phyloP scores from a whole-genome alignment of 2,888 invertebrate genomes.

The Hesperia comma region DNA sequence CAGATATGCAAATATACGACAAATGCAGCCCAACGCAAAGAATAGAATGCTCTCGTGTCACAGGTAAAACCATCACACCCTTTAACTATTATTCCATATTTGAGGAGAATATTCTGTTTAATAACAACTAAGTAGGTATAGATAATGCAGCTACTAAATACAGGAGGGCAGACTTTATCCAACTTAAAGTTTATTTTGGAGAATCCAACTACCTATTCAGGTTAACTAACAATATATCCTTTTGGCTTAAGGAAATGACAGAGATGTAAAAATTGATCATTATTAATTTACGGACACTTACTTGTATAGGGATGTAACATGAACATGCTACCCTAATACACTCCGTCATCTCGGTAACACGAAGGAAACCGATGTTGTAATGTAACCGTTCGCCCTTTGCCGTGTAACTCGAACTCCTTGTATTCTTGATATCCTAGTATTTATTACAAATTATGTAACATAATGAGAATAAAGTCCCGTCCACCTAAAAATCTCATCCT shows the following conservation, averaged over 20 bases:
- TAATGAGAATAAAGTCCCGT: slow-evolving; percentile 33
- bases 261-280: too few relatives aligned
- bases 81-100: too few relatives aligned
- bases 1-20: slow-evolving; percentile 73
- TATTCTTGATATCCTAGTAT: slow-evolving; percentile 61
- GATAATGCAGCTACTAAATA: too few relatives aligned
- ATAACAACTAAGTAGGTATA: too few relatives aligned
- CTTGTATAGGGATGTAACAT: neutral
- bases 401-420: slow-evolving; percentile 47
- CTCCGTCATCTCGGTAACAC: slow-evolving; percentile 31
- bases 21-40: slow-evolving; percentile 63
- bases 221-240: too few relatives aligned
- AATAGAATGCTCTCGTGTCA: slow-evolving; percentile 54
- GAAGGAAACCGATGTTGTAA: slow-evolving; percentile 36
- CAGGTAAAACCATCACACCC: slow-evolving; percentile 50
- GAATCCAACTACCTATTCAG: too few relatives aligned
- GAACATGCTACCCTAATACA: slow-evolving; percentile 25
- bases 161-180: too few relatives aligned
- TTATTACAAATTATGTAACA: slow-evolving; percentile 78
- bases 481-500: too few relatives aligned
- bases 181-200: too few relatives aligned
- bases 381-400: slow-evolving; percentile 18
- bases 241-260: too few relatives aligned
- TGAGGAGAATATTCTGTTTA: too few relatives aligned
- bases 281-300: too few relatives aligned